Percentiles rank a stretch among this genome's conserved stretches.
Conservation (phyloP, 2,113 vertebrate species). For the Burhinus bistriatus region DNA sequence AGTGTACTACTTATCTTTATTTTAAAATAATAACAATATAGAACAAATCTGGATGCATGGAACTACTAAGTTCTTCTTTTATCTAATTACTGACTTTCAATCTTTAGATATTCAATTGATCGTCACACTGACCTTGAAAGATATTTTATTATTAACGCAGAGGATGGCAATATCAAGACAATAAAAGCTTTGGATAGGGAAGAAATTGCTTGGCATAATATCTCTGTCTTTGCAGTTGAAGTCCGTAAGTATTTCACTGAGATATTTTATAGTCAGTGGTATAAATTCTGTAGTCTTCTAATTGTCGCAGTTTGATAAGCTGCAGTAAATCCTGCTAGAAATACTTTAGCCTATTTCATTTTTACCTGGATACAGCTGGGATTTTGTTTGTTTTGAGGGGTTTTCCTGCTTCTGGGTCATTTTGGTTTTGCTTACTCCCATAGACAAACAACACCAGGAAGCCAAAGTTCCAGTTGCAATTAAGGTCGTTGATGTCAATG, state of each 20-base stretch:
- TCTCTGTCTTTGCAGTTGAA: conserved; percentile 92
- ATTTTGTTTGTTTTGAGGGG: background rate
- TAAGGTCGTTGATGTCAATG: conserved; percentile 88
- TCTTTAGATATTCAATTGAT: conserved; percentile 91
- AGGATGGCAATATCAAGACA: conserved; percentile 92
- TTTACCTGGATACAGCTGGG: background rate
- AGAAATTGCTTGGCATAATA: conserved; percentile 91
- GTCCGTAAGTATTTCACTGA: conserved; percentile 76
- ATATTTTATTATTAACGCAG: conserved; percentile 88
- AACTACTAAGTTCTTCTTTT: conserved; percentile 1
- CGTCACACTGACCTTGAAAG: conserved; percentile 93
- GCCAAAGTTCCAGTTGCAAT: conserved; percentile 93
- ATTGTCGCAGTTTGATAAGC: background rate
- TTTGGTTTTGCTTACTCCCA: background rate
- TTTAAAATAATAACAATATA: background rate
- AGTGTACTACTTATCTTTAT: background rate
- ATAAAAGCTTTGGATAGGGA: conserved; percentile 91
- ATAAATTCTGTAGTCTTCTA: background rate
- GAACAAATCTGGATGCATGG: conserved; percentile 28
- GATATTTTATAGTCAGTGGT: background rate
- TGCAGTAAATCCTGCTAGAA: background rate
- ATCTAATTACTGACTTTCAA: conserved; percentile 65
- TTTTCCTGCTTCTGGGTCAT: background rate
- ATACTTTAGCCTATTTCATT: background rate
- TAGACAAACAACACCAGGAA: conserved; percentile 90